A percentile compares a stretch with the other conserved stretches of the same genome.
Evolutionary conservation across 2,888 invertebrate genomes (phyloP).

Genomic region (Aphrophora alni): DNA sequence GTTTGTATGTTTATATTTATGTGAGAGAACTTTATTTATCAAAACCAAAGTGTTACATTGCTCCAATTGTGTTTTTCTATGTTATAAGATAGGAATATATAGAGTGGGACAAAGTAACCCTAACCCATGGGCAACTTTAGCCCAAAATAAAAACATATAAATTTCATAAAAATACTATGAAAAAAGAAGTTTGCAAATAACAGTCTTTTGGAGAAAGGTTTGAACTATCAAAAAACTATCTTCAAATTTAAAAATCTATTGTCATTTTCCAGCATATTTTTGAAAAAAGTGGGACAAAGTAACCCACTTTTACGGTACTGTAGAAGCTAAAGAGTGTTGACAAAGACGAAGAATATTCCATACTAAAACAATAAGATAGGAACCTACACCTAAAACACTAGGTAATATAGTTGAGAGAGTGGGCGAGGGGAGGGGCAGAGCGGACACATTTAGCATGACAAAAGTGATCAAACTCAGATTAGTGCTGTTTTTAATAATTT

Average conservation of each 20-base stretch:
- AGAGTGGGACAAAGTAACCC: background rate
- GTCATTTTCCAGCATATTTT: too few species aligned
- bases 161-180: background rate
- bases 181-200: too few species aligned
- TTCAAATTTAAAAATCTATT: background rate
- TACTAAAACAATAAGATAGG: too few species aligned
- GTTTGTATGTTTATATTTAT: background rate
- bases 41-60: background rate
- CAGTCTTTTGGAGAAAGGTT: too few species aligned
- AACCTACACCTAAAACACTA: too few species aligned
- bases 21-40: background rate
- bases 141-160: background rate
- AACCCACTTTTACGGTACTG: constrained; percentile 17
- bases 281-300: constrained; percentile 26
- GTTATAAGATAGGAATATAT: background rate
- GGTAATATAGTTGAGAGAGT: too few species aligned
- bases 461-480: too few species aligned
- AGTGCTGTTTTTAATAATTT: too few species aligned
- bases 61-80: background rate
- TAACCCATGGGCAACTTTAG: background rate
- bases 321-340: too few species aligned
- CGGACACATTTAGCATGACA: too few species aligned
- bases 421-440: too few species aligned
- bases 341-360: too few species aligned
- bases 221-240: background rate